Evolutionary conservation across 2,113 vertebrate genomes (phyloP).

Genomic region (Aleadryas rufinucha): DNA sequence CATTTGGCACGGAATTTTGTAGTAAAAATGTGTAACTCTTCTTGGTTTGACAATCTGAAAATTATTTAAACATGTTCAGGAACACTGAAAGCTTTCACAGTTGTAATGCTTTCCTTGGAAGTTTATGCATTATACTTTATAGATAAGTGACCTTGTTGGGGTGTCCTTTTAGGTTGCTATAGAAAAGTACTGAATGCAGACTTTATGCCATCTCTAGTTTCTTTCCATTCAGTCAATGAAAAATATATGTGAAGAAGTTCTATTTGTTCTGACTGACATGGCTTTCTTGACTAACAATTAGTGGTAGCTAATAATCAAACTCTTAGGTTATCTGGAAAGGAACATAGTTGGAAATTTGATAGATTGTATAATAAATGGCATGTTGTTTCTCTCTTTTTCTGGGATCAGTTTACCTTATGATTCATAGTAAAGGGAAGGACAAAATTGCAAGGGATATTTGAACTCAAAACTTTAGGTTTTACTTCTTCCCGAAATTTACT

Average conservation of each 20-base stretch:
- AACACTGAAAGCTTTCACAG: not conserved
- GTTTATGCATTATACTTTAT: not conserved
- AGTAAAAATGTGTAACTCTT: not conserved
- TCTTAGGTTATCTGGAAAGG: not conserved
- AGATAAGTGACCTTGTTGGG: not conserved
- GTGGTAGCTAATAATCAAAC: not conserved
- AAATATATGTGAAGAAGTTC: not conserved
- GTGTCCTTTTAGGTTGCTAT: not conserved
- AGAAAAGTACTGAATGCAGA: not conserved
- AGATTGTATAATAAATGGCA: not conserved
- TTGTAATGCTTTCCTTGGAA: not conserved
- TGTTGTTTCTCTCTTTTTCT: not conserved
- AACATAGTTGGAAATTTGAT: not conserved
- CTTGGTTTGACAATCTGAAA: not conserved
- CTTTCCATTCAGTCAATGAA: not conserved
- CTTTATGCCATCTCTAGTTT: not conserved
- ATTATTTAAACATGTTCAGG: not conserved
- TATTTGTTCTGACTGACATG: not conserved
- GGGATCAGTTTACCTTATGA: not conserved
- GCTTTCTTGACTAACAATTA: not conserved
- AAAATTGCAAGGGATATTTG: not conserved
- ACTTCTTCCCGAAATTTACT: not conserved
- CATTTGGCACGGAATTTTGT: not conserved
- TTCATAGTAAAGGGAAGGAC: not conserved
- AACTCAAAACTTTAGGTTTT: not conserved